A percentile compares a stretch with the other conserved stretches of the same genome.
phyloP scores from a whole-genome alignment of 2,888 invertebrate species.

The Pristionchus entomophagus region DNA sequence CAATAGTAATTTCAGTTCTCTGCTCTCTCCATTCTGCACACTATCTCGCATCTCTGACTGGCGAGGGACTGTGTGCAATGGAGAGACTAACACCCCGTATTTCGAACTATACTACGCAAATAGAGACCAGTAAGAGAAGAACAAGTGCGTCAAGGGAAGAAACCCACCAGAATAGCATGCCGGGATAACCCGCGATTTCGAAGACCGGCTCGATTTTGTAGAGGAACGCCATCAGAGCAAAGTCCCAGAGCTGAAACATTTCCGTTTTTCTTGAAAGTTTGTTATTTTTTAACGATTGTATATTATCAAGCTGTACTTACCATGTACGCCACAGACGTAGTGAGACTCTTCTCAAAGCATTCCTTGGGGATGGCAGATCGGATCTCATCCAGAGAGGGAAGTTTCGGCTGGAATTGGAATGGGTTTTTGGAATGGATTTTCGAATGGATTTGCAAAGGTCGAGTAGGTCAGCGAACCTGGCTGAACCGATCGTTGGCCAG shows the following conservation, averaged over 20 bases:
- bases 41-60: not conserved
- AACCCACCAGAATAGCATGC: conserved; percentile 58
- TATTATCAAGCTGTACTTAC: conserved; percentile 11
- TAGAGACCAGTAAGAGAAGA: not conserved
- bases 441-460: too few species aligned
- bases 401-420: not conserved
- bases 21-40: not conserved
- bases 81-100: not conserved
- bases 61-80: too few species aligned
- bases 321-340: conserved; percentile 66
- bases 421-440: too few species aligned
- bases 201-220: conserved; percentile 61
- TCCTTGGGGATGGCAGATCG: conserved; percentile 70
- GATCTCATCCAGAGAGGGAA: conserved; percentile 70
- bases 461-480: conserved; percentile 29
- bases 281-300: not conserved
- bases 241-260: conserved; percentile 56
- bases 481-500: conserved; percentile 42
- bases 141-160: not conserved
- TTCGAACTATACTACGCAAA: not conserved
- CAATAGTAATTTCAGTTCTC: too few species aligned
- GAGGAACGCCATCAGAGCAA: conserved; percentile 56
- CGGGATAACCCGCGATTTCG: conserved; percentile 57
- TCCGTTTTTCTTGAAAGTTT: too few species aligned
- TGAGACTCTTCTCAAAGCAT: conserved; percentile 72